These are phyloP conservation scores for Toxostoma redivivum DNA, from an alignment of 2,113 vertebrate species.

Conservation along the genomic window DNA sequence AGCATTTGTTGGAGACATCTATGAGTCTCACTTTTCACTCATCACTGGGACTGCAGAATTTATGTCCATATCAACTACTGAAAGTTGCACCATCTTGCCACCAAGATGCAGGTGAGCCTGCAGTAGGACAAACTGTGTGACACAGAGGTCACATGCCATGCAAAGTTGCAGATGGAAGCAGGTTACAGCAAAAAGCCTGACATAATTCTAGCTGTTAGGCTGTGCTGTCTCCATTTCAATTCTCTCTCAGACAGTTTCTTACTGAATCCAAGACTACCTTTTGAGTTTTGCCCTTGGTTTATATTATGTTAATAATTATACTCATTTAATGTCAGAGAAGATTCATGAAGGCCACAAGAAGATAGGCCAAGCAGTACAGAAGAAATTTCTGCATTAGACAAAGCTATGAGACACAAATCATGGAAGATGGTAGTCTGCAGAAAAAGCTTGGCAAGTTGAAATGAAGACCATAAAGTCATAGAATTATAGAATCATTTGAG, in stretches of 20 bases:
- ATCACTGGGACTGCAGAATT: not conserved
- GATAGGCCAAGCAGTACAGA: not conserved
- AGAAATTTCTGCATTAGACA: not conserved
- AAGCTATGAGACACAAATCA: not conserved
- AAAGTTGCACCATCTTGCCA: not conserved
- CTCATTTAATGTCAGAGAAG: conserved; percentile 16
- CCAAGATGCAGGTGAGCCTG: not conserved
- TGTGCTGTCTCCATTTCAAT: conserved; percentile 24
- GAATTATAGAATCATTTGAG: not conserved
- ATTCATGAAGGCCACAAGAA: conserved; percentile 1
- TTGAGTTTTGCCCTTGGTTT: not conserved
- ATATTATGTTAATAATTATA: not conserved
- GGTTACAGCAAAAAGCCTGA: not conserved
- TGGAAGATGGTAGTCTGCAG: not conserved
- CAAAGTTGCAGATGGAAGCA: not conserved
- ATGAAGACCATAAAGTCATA: not conserved
- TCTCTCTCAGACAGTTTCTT: not conserved
- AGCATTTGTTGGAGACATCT: not conserved
- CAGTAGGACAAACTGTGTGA: not conserved
- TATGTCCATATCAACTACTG: not conserved
- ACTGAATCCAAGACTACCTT: conserved; percentile 23
- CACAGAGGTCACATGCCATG: not conserved
- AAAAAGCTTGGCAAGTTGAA: conserved; percentile 26
- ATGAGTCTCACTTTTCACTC: not conserved
- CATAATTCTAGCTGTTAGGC: not conserved